These are phyloP conservation scores for Anthoptus insignis DNA, from an alignment of 2,888 invertebrate genomes.

Conservation along the genomic window DNA sequence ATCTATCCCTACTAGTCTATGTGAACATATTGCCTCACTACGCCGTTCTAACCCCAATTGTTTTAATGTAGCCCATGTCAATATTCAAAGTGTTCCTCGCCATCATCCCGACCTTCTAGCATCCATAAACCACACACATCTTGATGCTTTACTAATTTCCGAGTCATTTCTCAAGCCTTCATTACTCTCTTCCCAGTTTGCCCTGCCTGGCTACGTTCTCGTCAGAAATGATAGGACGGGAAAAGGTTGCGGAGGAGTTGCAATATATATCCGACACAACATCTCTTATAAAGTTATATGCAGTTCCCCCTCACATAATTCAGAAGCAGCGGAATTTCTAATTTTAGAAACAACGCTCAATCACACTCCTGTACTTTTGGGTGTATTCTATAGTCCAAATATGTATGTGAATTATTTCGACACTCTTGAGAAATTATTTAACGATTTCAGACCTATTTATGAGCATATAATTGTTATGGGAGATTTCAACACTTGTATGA, in stretches of 20 bases:
- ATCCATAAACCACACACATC: background rate
- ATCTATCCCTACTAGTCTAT: too few relatives aligned
- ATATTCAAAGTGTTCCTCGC: too few relatives aligned
- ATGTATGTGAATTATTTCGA: background rate
- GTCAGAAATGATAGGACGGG: too few relatives aligned
- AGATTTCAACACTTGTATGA: too few relatives aligned
- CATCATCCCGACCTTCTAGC: too few relatives aligned
- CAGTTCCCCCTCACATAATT: background rate
- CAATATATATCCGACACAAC: background rate
- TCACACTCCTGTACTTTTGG: background rate
- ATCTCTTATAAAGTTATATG: background rate
- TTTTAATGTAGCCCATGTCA: too few relatives aligned
- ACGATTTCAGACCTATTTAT: background rate
- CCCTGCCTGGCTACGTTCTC: conserved; percentile 2
- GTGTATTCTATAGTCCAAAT: background rate
- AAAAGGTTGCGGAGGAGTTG: background rate
- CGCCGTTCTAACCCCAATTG: too few relatives aligned
- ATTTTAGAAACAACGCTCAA: background rate
- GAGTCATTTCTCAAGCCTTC: too few relatives aligned
- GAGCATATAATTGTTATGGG: conserved; percentile 5
- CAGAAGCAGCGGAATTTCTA: background rate
- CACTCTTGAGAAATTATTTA: background rate
- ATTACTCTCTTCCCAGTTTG: background rate
- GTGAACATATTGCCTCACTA: too few relatives aligned
- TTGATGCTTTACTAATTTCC: too few relatives aligned